Percentiles rank a stretch among this genome's conserved stretches.
These are phyloP conservation scores for Oriolus oriolus DNA, from an alignment of 2,113 vertebrate genomes.

Conservation along the genomic window DNA sequence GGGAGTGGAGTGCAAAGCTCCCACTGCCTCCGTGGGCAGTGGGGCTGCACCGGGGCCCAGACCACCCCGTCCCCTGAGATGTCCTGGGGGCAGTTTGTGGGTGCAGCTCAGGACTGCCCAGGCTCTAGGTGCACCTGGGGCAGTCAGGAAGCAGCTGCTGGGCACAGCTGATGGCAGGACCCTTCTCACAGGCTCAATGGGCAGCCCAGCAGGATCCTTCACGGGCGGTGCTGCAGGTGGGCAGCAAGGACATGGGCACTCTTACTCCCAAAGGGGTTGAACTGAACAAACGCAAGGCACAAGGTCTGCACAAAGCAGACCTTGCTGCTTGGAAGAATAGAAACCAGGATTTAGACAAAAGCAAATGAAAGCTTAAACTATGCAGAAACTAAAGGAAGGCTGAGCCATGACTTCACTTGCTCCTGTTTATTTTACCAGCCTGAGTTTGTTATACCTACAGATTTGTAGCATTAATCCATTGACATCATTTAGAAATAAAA, in stretches of 20 bases:
- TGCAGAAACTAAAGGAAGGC: neutral
- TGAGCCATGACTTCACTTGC: neutral
- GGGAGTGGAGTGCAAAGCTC: neutral
- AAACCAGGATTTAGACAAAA: neutral
- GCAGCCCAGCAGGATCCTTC: neutral
- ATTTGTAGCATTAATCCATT: conserved; percentile 46
- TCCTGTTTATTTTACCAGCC: conserved; percentile 40
- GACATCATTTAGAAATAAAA: conserved; percentile 57
- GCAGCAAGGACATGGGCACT: neutral
- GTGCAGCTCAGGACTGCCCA: neutral
- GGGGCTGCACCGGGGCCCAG: neutral
- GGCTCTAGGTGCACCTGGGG: neutral
- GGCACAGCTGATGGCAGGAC: neutral
- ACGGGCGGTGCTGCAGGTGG: neutral
- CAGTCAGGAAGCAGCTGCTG: neutral
- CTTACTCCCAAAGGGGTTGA: neutral
- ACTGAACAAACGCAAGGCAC: fast-evolving
- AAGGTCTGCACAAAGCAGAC: neutral
- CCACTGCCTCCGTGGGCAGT: fast-evolving
- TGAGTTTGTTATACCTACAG: conserved; percentile 23
- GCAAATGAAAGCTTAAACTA: conserved; percentile 12
- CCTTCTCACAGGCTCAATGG: neutral
- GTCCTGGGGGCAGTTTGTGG: neutral
- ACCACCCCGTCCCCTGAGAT: neutral
- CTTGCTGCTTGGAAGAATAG: neutral